Conservation (phyloP, 1,140 invertebrate species). For the Tetramorium simillimum region DNA sequence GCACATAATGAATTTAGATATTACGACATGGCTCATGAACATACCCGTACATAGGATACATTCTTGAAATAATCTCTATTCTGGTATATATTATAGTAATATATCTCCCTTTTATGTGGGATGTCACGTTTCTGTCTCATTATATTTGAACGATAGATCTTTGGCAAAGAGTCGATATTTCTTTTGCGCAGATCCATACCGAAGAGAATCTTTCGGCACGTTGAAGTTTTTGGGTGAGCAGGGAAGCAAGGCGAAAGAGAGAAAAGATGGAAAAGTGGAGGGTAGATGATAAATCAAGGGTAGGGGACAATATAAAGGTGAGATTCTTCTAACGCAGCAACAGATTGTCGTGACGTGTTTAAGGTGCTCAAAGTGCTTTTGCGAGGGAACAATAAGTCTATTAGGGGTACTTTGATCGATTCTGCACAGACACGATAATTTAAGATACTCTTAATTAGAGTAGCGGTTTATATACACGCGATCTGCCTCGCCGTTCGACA, state of each 20-base stretch:
- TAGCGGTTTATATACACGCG: not conserved
- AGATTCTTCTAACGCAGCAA: slow-evolving; percentile 47
- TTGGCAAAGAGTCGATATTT: not conserved
- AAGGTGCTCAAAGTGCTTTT: not conserved
- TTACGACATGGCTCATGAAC: not conserved
- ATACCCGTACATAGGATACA: not conserved
- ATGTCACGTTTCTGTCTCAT: not conserved
- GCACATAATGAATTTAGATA: slow-evolving; percentile 1
- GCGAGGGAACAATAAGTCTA: not conserved
- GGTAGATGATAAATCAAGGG: not conserved
- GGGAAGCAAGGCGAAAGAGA: not conserved
- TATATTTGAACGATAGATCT: not conserved
- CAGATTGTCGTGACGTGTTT: slow-evolving; percentile 1
- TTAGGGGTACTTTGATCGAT: not conserved
- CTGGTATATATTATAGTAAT: not conserved
- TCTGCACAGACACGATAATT: not conserved
- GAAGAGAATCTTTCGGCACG: not conserved
- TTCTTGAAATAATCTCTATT: not conserved
- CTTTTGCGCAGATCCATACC: not conserved
- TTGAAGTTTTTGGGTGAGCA: slow-evolving; percentile 8
- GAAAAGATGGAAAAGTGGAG: not conserved
- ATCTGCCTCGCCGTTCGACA: not conserved
- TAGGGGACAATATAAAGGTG: not conserved
- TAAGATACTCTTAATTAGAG: not conserved
- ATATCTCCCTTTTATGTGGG: not conserved